Evolutionary conservation across 2,888 invertebrate species (phyloP).

Genomic region (Linyphia triangularis): DNA sequence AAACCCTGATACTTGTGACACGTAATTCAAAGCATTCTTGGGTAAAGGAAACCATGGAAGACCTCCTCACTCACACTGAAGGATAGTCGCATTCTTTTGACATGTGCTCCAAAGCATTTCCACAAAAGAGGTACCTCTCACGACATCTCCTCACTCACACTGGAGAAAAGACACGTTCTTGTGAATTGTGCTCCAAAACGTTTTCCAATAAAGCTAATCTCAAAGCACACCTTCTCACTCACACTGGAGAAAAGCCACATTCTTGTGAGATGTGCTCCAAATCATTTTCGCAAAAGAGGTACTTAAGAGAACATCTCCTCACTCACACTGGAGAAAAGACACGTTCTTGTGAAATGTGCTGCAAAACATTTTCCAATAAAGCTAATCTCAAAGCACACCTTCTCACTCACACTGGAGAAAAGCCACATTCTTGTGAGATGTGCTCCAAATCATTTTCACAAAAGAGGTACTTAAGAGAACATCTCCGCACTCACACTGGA

Average conservation of each 20-base stretch:
- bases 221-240: background rate
- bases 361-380: background rate
- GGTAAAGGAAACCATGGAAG: too few relatives aligned
- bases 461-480: too few relatives aligned
- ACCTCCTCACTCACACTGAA: background rate
- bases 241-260: background rate
- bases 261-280: constrained; percentile 5
- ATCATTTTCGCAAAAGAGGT: background rate
- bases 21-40: too few relatives aligned
- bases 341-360: background rate
- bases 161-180: background rate
- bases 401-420: background rate
- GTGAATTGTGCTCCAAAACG: background rate
- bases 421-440: background rate
- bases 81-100: background rate
- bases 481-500: background rate
- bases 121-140: background rate
- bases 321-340: background rate
- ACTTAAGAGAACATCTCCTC: background rate
- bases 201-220: background rate
- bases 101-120: background rate
- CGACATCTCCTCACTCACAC: background rate
- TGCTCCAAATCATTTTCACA: background rate
- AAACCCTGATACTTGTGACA: too few relatives aligned
- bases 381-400: background rate